Evolutionary conservation across 2,888 invertebrate genomes (phyloP).

Genomic region (Xanthostigma xanthostigma): DNA sequence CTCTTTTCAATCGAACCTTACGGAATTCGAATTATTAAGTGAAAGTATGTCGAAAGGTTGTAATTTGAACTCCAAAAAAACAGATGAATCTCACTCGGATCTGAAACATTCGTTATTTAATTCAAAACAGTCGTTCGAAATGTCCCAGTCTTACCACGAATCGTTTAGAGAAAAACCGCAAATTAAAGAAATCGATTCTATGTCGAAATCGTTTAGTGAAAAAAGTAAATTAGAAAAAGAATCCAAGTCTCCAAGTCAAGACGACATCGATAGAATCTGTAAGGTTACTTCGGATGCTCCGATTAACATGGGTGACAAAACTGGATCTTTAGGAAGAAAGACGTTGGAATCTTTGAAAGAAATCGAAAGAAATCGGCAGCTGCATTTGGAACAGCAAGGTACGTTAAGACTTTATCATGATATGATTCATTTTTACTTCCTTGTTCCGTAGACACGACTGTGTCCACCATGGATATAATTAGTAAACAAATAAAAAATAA

Average conservation of each 20-base stretch:
- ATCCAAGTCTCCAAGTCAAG: slow-evolving; percentile 47
- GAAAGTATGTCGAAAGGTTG: too few species aligned
- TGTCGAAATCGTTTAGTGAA: slow-evolving; percentile 5
- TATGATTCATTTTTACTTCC: too few species aligned
- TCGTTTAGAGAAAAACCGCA: slow-evolving; percentile 17
- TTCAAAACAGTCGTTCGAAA: slow-evolving; percentile 16
- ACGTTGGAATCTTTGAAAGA: slow-evolving; percentile 78
- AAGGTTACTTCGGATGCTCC: slow-evolving; percentile 76
- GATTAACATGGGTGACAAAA: slow-evolving; percentile 50
- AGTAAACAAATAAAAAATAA: too few species aligned
- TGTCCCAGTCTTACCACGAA: slow-evolving; percentile 29
- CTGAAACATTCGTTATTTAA: too few species aligned
- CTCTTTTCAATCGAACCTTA: too few species aligned
- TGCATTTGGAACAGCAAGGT: slow-evolving; percentile 85
- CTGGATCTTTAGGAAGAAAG: slow-evolving; percentile 54
- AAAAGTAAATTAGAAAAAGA: slow-evolving; percentile 14
- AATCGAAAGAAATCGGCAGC: slow-evolving; percentile 73
- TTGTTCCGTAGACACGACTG: too few species aligned
- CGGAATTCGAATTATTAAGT: too few species aligned
- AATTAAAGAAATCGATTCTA: not conserved
- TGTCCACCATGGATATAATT: too few species aligned
- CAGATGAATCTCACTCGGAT: too few species aligned
- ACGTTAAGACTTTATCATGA: slow-evolving; percentile 11
- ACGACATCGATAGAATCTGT: slow-evolving; percentile 77
- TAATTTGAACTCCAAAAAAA: too few species aligned